Evolutionary conservation across 1,140 invertebrate genomes (phyloP).

Genomic region (Drosophila littoralis): DNA sequence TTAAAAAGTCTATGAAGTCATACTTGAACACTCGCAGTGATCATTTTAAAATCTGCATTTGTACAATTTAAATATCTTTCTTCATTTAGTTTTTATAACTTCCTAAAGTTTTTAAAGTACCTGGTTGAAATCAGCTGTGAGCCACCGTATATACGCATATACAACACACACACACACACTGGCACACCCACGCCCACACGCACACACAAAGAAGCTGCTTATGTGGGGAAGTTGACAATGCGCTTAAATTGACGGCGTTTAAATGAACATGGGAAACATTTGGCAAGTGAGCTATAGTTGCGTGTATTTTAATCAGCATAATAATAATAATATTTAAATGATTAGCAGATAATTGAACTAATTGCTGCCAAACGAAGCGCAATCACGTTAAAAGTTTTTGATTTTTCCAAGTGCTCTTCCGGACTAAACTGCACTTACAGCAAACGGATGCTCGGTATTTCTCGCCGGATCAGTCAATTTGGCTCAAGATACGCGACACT

Average conservation of each 20-base stretch:
- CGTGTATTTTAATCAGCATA: neutral
- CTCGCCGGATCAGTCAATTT: constrained; percentile 66
- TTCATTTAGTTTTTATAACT: no score
- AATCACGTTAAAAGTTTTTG: neutral
- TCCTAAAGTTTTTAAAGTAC: no score
- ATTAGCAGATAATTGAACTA: constrained; percentile 41
- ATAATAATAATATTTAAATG: neutral
- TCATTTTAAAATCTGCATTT: no score
- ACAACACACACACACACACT: neutral
- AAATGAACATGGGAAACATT: constrained; percentile 55
- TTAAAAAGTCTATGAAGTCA: no score
- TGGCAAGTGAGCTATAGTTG: constrained; percentile 44
- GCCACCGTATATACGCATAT: neutral
- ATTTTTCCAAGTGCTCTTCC: constrained; percentile 15
- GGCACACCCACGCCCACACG: no score
- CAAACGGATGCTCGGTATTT: constrained; percentile 55
- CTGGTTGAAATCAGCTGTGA: no score
- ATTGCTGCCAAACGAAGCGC: constrained; percentile 35
- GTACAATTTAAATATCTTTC: no score
- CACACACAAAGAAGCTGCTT: neutral
- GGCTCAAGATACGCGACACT: constrained; percentile 8
- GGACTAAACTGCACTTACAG: constrained; percentile 59
- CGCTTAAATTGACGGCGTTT: constrained; percentile 47
- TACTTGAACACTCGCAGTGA: no score
- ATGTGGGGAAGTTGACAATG: constrained; percentile 41